These are phyloP conservation scores for Tupiocoris notatus DNA, from an alignment of 2,888 invertebrate species.

Conservation along the genomic window DNA sequence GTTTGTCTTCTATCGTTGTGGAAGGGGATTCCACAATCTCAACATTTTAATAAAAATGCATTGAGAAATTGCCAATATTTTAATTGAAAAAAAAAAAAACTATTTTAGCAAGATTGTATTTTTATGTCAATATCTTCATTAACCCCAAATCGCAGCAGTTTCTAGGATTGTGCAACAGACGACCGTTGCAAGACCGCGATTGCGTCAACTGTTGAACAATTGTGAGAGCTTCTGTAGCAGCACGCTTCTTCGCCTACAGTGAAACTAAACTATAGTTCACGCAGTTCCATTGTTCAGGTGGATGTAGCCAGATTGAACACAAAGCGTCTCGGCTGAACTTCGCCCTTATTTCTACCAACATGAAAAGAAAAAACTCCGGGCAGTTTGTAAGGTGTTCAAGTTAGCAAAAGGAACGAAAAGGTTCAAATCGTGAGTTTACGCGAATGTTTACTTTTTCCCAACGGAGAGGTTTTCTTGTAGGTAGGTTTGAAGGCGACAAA, in stretches of 20 bases:
- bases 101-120: too few species aligned
- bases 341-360: neutral
- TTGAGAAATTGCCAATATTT: too few species aligned
- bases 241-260: neutral
- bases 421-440: constrained; percentile 21
- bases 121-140: too few species aligned
- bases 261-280: neutral
- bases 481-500: neutral
- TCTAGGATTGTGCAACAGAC: constrained; percentile 22
- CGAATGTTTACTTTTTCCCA: neutral
- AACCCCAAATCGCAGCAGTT: neutral
- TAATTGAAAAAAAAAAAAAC: too few species aligned
- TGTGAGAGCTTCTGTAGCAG: neutral
- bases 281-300: neutral
- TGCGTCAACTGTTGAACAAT: constrained; percentile 6
- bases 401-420: neutral
- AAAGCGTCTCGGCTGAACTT: neutral
- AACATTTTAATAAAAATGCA: too few species aligned
- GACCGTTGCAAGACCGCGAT: constrained; percentile 1
- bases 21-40: too few species aligned
- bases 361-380: neutral
- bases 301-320: neutral
- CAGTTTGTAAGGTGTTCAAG: neutral
- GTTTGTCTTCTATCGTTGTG: too few species aligned
- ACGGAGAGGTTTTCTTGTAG: neutral